A percentile compares a stretch with the other conserved stretches of the same genome.
Evolutionary conservation across 1,140 invertebrate genomes (phyloP).

Genomic region (Chrysomallon squamiferum): DNA sequence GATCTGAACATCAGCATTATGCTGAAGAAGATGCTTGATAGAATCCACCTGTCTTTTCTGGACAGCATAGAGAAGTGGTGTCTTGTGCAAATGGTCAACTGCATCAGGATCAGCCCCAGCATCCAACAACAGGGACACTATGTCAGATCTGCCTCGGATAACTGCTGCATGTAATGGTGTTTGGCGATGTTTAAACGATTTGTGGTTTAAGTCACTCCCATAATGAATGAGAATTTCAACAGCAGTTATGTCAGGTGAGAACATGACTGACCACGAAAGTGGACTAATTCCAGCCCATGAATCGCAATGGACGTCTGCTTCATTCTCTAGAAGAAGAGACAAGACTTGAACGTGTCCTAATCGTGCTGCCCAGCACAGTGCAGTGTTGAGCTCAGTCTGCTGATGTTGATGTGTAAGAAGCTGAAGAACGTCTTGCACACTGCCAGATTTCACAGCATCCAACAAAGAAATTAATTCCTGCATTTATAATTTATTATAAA

Average conservation of each 20-base stretch:
- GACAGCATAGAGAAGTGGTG: too few relatives aligned
- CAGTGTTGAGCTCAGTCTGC: constrained; percentile 27
- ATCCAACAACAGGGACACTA: too few relatives aligned
- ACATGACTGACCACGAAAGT: constrained; percentile 32
- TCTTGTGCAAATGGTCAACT: too few relatives aligned
- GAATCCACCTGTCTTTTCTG: too few relatives aligned
- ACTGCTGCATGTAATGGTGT: constrained; percentile 38
- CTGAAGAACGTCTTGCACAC: constrained; percentile 1
- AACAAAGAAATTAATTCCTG: constrained; percentile 15
- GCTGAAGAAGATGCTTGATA: too few relatives aligned
- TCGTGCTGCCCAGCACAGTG: constrained; percentile 38
- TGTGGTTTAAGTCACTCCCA: constrained; percentile 27
- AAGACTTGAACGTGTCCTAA: constrained; percentile 28
- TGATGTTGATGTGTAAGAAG: constrained; percentile 17
- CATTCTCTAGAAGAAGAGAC: constrained; percentile 12
- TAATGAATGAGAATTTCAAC: constrained; percentile 22
- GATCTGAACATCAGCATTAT: constrained; percentile 19
- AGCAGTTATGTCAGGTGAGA: constrained; percentile 23
- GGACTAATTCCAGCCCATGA: constrained; percentile 41
- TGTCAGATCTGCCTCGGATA: constrained; percentile 1
- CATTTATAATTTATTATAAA: too few relatives aligned
- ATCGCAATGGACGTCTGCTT: constrained; percentile 26
- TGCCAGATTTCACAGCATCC: constrained; percentile 20
- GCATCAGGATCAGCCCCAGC: too few relatives aligned
- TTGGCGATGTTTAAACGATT: constrained; percentile 29